Evolutionary conservation across 1,140 invertebrate species (phyloP).

Genomic region (Cyclargus thomasi): DNA sequence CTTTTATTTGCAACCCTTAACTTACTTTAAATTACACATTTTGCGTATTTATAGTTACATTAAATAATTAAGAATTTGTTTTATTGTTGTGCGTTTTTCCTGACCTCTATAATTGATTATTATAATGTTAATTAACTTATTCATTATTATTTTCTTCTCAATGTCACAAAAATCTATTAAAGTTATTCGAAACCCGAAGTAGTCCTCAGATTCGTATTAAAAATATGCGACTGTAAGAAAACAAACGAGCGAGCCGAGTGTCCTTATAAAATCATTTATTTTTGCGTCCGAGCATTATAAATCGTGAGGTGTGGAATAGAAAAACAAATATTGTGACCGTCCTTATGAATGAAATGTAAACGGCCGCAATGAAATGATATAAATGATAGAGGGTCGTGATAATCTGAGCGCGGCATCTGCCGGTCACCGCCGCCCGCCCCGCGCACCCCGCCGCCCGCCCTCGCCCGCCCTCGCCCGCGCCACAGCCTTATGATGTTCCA

Average conservation of each 20-base stretch:
- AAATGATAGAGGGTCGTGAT: constrained; percentile 56
- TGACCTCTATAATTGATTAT: no score
- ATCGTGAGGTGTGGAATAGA: constrained; percentile 18
- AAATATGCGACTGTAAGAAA: no score
- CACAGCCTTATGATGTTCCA: constrained; percentile 47
- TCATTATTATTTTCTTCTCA: no score
- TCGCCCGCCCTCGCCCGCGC: constrained; percentile 24
- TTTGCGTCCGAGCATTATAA: background rate
- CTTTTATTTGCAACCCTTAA: no score
- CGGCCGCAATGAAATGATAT: constrained; percentile 68
- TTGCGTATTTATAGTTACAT: no score
- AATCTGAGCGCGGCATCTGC: constrained; percentile 65
- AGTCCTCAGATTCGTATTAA: no score
- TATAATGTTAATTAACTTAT: no score
- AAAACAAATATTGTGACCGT: constrained; percentile 40
- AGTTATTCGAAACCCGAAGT: no score
- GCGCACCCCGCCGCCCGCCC: constrained; percentile 16
- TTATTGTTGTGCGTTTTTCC: no score
- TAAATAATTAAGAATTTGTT: no score
- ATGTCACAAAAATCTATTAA: no score
- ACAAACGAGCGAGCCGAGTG: background rate
- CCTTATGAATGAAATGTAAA: constrained; percentile 73
- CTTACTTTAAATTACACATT: no score
- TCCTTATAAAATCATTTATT: background rate
- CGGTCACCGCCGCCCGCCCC: constrained; percentile 24